Percentiles rank a stretch among this genome's conserved stretches.
Evolutionary conservation across 2,113 vertebrate genomes (phyloP).

Genomic region (Erythrolamprus reginae): DNA sequence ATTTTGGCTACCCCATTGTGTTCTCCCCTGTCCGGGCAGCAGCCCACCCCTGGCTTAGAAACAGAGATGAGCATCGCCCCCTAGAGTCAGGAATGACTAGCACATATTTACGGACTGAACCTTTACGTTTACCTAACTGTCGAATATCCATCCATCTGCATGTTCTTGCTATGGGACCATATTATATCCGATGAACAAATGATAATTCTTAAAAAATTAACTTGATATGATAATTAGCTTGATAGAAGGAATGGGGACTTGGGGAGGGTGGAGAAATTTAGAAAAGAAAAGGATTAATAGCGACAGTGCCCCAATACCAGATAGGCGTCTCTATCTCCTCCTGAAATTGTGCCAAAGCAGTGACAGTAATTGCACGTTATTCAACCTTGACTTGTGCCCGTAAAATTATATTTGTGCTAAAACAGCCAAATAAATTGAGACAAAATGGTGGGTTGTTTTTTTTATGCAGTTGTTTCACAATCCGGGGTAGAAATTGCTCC

Average conservation of each 20-base stretch:
- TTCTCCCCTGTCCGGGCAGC: too few relatives aligned
- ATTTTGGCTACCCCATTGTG: too few relatives aligned
- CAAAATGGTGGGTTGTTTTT: conserved; percentile 27
- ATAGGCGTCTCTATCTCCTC: neutral
- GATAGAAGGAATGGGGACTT: too few relatives aligned
- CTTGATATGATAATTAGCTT: neutral
- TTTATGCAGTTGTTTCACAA: conserved; percentile 33
- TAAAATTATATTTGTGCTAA: conserved; percentile 49
- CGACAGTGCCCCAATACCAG: neutral
- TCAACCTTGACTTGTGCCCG: conserved; percentile 44
- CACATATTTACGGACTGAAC: too few relatives aligned
- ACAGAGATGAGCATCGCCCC: too few relatives aligned
- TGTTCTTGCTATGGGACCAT: neutral
- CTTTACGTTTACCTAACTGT: neutral
- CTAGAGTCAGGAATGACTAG: too few relatives aligned
- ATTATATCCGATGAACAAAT: neutral
- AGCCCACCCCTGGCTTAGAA: too few relatives aligned
- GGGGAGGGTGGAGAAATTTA: neutral
- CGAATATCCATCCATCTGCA: neutral
- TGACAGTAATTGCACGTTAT: conserved; percentile 45
- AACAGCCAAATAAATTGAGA: conserved; percentile 20
- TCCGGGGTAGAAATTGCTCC: conserved; percentile 27
- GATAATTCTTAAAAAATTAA: too few relatives aligned
- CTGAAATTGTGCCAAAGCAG: conserved; percentile 37
- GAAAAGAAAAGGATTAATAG: neutral